Percentiles rank a stretch among this genome's conserved stretches.
phyloP scores from a whole-genome alignment of 1,140 invertebrate species.

The Orchesella cincta region DNA sequence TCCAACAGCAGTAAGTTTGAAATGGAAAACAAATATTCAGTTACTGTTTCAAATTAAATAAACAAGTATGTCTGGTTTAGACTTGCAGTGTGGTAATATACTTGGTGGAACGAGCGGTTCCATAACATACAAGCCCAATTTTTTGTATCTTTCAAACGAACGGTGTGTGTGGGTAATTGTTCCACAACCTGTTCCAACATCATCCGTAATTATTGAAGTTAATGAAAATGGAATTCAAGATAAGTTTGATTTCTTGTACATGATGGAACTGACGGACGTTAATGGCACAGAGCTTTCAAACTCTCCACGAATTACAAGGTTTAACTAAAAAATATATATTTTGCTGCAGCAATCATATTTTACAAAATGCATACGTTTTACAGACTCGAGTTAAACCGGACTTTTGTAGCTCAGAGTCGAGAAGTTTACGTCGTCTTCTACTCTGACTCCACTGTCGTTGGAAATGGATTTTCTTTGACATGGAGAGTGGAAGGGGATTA shows the following conservation, averaged over 20 bases:
- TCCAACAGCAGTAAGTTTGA: background rate
- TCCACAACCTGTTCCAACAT: background rate
- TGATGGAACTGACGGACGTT: conserved; percentile 10
- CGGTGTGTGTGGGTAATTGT: conserved; percentile 5
- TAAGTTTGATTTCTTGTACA: background rate
- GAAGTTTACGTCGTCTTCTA: conserved; percentile 18
- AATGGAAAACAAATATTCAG: background rate
- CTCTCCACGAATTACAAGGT: background rate
- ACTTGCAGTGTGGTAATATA: background rate
- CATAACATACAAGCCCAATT: background rate
- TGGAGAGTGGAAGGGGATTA: background rate
- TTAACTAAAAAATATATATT: no score
- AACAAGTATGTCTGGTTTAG: background rate
- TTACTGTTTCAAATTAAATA: background rate
- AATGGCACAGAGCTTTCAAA: background rate
- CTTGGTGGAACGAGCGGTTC: background rate
- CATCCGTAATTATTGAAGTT: background rate
- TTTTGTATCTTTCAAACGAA: background rate
- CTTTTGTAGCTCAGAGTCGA: background rate
- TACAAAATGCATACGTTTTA: no score
- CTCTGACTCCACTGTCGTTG: conserved; percentile 2
- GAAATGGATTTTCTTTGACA: background rate
- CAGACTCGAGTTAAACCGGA: background rate
- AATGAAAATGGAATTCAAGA: background rate
- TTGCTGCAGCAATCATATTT: no score